Evolutionary conservation across 2,113 vertebrate genomes (phyloP).

Genomic region (Xenopus tropicalis): DNA sequence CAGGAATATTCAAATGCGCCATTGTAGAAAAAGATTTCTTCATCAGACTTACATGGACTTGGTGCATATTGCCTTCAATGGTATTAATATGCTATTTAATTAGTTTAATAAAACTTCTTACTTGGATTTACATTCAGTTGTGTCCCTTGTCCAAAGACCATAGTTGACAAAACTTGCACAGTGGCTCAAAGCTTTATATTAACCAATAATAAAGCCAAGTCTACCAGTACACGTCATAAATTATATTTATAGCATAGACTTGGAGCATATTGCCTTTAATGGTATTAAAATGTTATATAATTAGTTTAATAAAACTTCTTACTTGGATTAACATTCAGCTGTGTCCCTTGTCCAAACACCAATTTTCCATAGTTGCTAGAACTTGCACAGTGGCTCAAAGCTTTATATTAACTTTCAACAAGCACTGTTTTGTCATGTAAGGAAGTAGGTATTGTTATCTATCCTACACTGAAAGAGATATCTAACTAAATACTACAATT

Average conservation of each 20-base stretch:
- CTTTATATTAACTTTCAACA: neutral
- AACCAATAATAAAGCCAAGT: too few relatives aligned
- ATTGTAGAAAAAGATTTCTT: too few relatives aligned
- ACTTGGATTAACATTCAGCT: conserved; percentile 22
- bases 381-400: neutral
- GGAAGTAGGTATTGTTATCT: too few relatives aligned
- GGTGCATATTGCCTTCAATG: neutral
- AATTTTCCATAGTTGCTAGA: neutral
- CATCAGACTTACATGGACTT: too few relatives aligned
- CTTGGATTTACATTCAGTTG: conserved; percentile 18
- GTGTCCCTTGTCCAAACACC: conserved; percentile 45
- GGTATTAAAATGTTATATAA: conserved; percentile 39
- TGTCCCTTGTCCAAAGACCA: conserved; percentile 46
- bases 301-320: conserved; percentile 1
- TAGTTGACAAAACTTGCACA: neutral
- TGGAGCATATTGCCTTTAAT: too few relatives aligned
- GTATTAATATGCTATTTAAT: conserved; percentile 35
- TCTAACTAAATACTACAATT: too few relatives aligned
- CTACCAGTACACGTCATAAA: too few relatives aligned
- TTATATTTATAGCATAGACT: too few relatives aligned
- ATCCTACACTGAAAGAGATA: too few relatives aligned
- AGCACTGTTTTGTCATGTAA: too few relatives aligned
- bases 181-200: neutral
- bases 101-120: conserved; percentile 7
- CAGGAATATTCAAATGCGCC: too few relatives aligned